phyloP scores from a whole-genome alignment of 2,888 invertebrate genomes.

The Oxyteleia sp. region DNA sequence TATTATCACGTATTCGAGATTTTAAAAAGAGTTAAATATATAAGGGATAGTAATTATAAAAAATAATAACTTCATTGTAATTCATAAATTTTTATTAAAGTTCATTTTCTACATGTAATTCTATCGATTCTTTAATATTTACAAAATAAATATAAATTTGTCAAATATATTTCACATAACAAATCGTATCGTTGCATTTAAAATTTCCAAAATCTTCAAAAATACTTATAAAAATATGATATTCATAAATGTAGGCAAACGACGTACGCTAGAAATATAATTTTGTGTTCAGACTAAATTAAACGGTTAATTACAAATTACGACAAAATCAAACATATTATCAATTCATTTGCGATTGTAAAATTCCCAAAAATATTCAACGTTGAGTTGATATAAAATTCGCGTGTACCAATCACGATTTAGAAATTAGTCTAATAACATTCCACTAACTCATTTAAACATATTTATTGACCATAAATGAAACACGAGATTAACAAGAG shows the following conservation, averaged over 20 bases:
- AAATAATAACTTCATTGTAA: background rate
- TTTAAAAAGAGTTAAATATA: too few relatives aligned
- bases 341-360: background rate
- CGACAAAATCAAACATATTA: background rate
- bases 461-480: constrained; percentile 6
- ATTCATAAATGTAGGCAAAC: background rate
- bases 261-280: background rate
- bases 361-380: background rate
- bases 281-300: background rate
- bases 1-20: too few relatives aligned
- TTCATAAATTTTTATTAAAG: constrained; percentile 8
- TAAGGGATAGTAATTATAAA: background rate
- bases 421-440: background rate
- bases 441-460: constrained; percentile 1
- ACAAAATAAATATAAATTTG: constrained; percentile 9
- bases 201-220: background rate
- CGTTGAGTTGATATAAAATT: background rate
- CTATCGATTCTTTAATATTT: background rate
- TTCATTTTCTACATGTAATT: background rate
- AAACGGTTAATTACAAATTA: background rate
- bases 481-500: constrained; percentile 7
- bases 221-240: constrained; percentile 4
- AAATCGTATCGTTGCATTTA: background rate
- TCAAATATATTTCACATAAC: constrained; percentile 1
- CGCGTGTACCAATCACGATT: background rate